phyloP scores from a whole-genome alignment of 1,140 invertebrate genomes.

The Caenorhabditis brenneri region DNA sequence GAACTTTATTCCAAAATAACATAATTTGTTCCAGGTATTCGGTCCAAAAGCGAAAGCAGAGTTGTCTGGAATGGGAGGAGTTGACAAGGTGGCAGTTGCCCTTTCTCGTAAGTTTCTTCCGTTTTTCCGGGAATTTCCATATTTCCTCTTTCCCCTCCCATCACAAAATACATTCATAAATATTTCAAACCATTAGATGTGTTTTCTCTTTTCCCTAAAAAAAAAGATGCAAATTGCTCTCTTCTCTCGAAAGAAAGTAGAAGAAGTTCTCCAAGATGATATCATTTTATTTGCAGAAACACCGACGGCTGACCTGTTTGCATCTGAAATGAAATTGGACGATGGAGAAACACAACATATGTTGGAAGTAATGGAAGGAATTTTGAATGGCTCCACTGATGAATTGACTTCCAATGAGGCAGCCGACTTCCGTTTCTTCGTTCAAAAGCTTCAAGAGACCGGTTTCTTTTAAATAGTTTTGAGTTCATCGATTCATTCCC shows the following conservation, averaged over 20 bases:
- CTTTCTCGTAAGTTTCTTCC: conserved; percentile 79
- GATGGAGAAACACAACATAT: conserved; percentile 87
- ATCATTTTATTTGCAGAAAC: conserved; percentile 79
- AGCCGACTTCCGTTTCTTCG: conserved; percentile 94
- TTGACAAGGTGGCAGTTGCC: conserved; percentile 90
- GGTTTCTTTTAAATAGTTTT: conserved; percentile 79
- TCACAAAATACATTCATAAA: neutral
- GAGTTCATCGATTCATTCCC: neutral
- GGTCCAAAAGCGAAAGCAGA: conserved; percentile 89
- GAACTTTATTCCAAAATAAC: neutral
- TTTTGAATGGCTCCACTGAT: conserved; percentile 90
- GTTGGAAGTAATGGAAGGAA: conserved; percentile 90
- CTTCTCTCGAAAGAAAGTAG: conserved; percentile 42
- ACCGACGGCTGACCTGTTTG: conserved; percentile 92
- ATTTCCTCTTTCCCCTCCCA: neutral
- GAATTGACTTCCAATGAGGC: conserved; percentile 90
- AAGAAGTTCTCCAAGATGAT: conserved; percentile 53
- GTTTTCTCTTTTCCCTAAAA: neutral
- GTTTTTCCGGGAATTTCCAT: conserved; percentile 28
- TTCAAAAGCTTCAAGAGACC: conserved; percentile 90
- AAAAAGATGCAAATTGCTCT: neutral
- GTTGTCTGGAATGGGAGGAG: conserved; percentile 85
- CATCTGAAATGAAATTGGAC: conserved; percentile 83
- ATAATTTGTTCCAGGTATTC: conserved; percentile 75
- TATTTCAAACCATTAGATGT: neutral